Evolutionary conservation across 2,888 invertebrate genomes (phyloP), one percentile per base, ranked within the genome.

Genomic region (Boloria euphrosyne): DNA sequence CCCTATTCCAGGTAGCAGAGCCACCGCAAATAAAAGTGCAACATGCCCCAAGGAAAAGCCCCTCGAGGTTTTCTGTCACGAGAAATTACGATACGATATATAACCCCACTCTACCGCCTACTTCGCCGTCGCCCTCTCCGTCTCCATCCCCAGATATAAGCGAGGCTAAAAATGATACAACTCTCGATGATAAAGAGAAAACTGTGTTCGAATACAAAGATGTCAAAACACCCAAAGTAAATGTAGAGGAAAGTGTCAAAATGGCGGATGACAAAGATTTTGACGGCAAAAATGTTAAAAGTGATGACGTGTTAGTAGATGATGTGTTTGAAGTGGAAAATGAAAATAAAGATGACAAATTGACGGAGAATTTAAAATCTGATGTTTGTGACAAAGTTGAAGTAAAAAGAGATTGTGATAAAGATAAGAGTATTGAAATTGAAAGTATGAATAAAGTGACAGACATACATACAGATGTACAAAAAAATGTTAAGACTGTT

Each of bases 41-140:
- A 90, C 94, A 79, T 83, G 94, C 84, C 89, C 94, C 78, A 80
- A 93, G 94, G 86, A 77, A 93, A 68, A 79, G 76, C 50, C 79
- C 80, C 3, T 93, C 84, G 4, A 77, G 92, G 0, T 92, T 92
- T 75, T 90, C 91, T 0, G 92, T 92, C 0, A 89, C 92, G 0
- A 79, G 92, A n/a, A 92, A 91, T 76, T 87, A 86, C 70, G 92
- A 92, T 62, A 73, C 82, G 0, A 77, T 83, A 2, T 91, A 89
- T 73, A 86, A 85, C 57, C 82, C 83, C 10, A 75, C 80, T 31
- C 43, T 69, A 57, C 65, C 65, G 1, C 71, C 74, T 52, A 71
- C 68, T 51, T 71, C 62, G 65, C 75, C 69, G 13, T 72, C 66
- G 17, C 73, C 58, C 57, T 72, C 67, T 62, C 77, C 71, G 0